These are phyloP conservation scores for Virgularia gustaviana DNA, from an alignment of 92 coral and sea anemone species.

Conservation along the genomic window DNA sequence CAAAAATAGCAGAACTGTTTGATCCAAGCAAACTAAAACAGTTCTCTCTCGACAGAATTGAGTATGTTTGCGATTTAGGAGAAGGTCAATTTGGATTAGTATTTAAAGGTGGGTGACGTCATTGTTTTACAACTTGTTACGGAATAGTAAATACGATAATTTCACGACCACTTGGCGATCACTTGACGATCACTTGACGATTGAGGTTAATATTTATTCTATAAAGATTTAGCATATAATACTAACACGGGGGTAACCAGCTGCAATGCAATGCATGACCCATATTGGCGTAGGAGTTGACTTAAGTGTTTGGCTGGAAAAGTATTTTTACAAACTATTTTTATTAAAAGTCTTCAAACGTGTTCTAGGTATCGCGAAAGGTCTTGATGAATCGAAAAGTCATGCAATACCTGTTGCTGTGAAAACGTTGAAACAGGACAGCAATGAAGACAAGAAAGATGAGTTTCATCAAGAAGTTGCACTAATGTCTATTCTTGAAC, in stretches of 20 bases:
- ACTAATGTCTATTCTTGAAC: constrained; percentile 82
- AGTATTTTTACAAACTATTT: background rate
- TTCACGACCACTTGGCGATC: background rate
- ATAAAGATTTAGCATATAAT: too few relatives aligned
- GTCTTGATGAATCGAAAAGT: constrained; percentile 54
- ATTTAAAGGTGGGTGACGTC: constrained; percentile 79
- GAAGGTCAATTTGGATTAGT: constrained; percentile 97
- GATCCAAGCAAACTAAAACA: constrained; percentile 77
- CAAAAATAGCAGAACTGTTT: constrained; percentile 40
- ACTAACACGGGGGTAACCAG: too few relatives aligned
- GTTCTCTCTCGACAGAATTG: constrained; percentile 78
- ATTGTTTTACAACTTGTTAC: background rate
- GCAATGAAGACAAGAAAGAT: constrained; percentile 71
- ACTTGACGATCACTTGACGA: background rate
- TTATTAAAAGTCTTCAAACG: background rate
- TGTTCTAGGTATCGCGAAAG: constrained; percentile 67
- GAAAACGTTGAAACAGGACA: constrained; percentile 78
- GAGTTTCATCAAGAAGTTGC: constrained; percentile 79
- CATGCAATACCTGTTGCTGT: constrained; percentile 80
- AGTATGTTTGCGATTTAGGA: constrained; percentile 86
- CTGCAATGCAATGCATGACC: too few relatives aligned
- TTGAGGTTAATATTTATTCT: too few relatives aligned
- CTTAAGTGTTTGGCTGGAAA: background rate
- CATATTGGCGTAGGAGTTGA: too few relatives aligned
- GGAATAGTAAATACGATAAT: too few relatives aligned